phyloP scores from a whole-genome alignment of 2,888 invertebrate species.

The Clunio marinus region DNA sequence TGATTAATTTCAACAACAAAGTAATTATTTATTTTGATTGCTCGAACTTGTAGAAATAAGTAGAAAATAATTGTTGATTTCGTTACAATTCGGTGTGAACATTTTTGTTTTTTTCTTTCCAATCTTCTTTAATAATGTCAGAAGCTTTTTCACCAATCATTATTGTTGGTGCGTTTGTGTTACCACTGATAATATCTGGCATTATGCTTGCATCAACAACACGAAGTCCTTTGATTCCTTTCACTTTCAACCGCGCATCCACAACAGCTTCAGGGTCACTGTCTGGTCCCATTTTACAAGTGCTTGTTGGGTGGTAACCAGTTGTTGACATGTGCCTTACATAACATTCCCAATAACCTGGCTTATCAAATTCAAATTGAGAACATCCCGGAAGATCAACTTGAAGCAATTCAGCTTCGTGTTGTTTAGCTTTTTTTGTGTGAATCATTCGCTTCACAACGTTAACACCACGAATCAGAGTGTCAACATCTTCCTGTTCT shows the following conservation, averaged over 20 bases:
- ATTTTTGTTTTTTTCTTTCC: conserved; percentile 42
- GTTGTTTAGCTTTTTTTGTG: conserved; percentile 49
- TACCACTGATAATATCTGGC: conserved; percentile 52
- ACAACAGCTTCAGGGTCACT: conserved; percentile 54
- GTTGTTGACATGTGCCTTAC: conserved; percentile 55
- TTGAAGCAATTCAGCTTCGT: conserved; percentile 45
- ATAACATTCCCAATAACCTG: conserved; percentile 58
- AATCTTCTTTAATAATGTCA: conserved; percentile 53
- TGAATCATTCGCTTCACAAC: conserved; percentile 46
- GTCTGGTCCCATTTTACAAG: conserved; percentile 62
- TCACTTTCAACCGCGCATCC: conserved; percentile 53
- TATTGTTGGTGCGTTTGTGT: conserved; percentile 53
- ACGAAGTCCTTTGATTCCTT: conserved; percentile 47
- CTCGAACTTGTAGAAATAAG: no score
- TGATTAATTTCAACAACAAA: no score
- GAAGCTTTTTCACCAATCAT: conserved; percentile 59
- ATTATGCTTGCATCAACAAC: conserved; percentile 49
- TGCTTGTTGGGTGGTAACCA: conserved; percentile 66
- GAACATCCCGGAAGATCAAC: conserved; percentile 39
- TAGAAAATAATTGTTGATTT: no score
- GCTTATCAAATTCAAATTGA: conserved; percentile 41
- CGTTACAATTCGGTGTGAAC: conserved; percentile 10
- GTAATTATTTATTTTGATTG: no score
- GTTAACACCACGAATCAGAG: conserved; percentile 54
- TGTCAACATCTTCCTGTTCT: conserved; percentile 56